These are phyloP conservation scores for Heliconius hermathena DNA, from an alignment of 1,140 invertebrate species.

Conservation along the genomic window DNA sequence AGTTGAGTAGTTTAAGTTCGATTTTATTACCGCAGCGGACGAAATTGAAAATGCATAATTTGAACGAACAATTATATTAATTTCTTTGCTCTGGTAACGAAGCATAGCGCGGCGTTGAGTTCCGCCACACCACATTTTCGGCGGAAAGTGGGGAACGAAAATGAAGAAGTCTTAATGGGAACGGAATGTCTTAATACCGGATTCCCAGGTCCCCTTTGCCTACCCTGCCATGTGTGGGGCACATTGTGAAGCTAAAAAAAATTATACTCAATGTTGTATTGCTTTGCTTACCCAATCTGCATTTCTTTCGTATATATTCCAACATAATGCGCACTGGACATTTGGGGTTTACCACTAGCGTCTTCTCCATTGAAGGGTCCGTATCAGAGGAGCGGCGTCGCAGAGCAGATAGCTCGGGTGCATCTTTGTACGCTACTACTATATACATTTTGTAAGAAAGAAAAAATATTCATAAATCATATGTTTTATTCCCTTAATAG, in stretches of 20 bases:
- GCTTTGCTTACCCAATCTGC: slow-evolving; percentile 47
- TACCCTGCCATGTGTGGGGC: background rate
- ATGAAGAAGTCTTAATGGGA: background rate
- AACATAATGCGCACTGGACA: slow-evolving; percentile 67
- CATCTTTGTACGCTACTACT: slow-evolving; percentile 58
- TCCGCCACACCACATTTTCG: too few relatives aligned
- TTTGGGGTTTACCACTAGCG: slow-evolving; percentile 61
- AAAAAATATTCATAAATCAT: background rate
- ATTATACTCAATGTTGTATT: background rate
- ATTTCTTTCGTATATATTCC: slow-evolving; percentile 69
- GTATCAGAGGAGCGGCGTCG: slow-evolving; percentile 44
- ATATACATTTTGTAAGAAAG: slow-evolving; percentile 53
- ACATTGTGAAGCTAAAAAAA: background rate
- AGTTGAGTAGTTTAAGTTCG: background rate
- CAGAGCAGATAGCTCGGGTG: slow-evolving; percentile 55
- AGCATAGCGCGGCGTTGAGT: too few relatives aligned
- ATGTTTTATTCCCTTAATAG: too few relatives aligned
- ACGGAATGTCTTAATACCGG: background rate
- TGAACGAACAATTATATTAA: too few relatives aligned
- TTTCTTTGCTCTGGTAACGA: too few relatives aligned
- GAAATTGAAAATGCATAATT: too few relatives aligned
- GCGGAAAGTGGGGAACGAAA: background rate
- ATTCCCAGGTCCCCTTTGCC: background rate
- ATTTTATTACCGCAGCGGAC: too few relatives aligned
- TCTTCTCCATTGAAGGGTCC: slow-evolving; percentile 58